Conservation (phyloP, 2,113 vertebrate genomes). For the Phrynocephalus versicolor region DNA sequence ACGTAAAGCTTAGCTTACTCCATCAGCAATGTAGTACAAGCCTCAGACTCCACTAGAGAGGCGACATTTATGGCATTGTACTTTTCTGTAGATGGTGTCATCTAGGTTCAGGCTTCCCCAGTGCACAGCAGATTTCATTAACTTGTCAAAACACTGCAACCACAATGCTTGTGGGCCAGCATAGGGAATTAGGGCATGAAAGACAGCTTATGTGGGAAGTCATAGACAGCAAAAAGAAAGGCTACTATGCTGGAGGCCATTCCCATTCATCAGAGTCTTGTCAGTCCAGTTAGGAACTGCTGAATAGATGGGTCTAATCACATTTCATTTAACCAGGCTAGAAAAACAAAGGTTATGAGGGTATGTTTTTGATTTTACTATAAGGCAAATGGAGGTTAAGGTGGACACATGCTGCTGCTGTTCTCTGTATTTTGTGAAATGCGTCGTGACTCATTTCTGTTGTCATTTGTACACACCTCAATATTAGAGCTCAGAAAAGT, state of each 20-base stretch:
- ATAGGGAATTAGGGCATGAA: slow-evolving; percentile 58
- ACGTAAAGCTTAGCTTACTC: slow-evolving; percentile 29
- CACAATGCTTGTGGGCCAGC: slow-evolving; percentile 9
- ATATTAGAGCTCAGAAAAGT: no score
- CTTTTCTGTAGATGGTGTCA: not conserved
- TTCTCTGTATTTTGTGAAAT: not conserved
- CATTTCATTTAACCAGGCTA: slow-evolving; percentile 47
- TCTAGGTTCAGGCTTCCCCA: slow-evolving; percentile 42
- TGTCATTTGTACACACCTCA: not conserved
- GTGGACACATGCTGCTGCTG: not conserved
- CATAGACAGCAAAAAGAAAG: slow-evolving; percentile 39
- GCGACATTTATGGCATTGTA: not conserved
- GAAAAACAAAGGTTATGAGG: slow-evolving; percentile 45
- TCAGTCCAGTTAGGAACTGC: slow-evolving; percentile 37
- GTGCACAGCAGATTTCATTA: slow-evolving; percentile 41
- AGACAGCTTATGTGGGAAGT: slow-evolving; percentile 56
- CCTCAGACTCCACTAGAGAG: slow-evolving; percentile 6
- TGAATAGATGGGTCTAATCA: slow-evolving; percentile 48
- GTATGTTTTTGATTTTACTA: slow-evolving; percentile 5
- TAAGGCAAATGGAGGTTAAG: not conserved
- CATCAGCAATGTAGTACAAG: slow-evolving; percentile 2
- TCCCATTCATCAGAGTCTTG: slow-evolving; percentile 50
- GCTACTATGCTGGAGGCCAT: slow-evolving; percentile 36
- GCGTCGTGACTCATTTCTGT: not conserved
- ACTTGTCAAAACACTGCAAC: slow-evolving; percentile 46